A percentile compares a stretch with the other conserved stretches of the same genome.
phyloP scores from a whole-genome alignment of 2,888 invertebrate species.

The Patella pellucida region DNA sequence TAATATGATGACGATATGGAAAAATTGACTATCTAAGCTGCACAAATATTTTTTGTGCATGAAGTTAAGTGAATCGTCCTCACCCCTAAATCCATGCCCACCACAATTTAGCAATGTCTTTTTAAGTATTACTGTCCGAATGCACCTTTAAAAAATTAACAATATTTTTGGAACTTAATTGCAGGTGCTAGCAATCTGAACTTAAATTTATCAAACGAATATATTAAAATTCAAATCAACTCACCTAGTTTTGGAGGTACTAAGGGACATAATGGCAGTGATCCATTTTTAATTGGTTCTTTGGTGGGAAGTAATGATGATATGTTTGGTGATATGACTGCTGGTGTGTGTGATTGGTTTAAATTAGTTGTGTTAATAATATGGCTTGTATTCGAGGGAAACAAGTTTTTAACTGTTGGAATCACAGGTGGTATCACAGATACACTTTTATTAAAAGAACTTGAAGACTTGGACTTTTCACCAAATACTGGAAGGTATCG shows the following conservation, averaged over 20 bases:
- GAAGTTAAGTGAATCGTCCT: no score
- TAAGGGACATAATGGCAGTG: constrained; percentile 30
- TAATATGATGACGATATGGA: no score
- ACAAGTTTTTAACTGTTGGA: neutral
- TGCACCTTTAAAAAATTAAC: no score
- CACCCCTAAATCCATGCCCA: no score
- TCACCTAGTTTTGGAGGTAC: constrained; percentile 39
- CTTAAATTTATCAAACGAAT: no score
- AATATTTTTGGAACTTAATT: no score
- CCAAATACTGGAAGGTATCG: neutral
- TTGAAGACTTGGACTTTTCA: neutral
- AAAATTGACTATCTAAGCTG: no score
- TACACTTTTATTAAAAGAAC: neutral
- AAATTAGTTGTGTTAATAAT: neutral
- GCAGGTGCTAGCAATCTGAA: no score
- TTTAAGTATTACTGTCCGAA: no score
- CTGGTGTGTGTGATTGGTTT: neutral
- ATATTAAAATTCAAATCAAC: constrained; percentile 8
- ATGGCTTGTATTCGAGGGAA: neutral
- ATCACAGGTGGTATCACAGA: neutral
- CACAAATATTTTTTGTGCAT: no score
- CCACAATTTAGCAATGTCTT: no score
- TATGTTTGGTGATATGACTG: neutral
- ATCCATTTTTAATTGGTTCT: neutral
- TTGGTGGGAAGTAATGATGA: neutral